Evolutionary conservation across 2,888 invertebrate genomes (phyloP).

Genomic region (Drosophila recens): DNA sequence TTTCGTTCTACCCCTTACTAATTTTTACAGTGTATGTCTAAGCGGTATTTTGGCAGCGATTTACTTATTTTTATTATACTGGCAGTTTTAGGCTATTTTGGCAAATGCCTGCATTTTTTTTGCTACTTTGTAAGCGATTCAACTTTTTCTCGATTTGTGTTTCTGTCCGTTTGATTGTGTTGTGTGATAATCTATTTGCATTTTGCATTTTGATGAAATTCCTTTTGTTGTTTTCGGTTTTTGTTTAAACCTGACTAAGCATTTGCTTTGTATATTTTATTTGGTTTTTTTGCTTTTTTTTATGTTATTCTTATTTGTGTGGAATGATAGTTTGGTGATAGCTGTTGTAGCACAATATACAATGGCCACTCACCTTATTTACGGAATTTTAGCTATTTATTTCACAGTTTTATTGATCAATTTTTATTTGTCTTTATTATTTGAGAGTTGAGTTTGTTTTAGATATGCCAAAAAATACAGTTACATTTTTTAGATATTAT

Average conservation of each 20-base stretch:
- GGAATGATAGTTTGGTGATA: constrained; percentile 38
- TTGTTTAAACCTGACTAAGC: constrained; percentile 52
- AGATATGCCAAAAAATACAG: not conserved
- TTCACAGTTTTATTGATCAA: not conserved
- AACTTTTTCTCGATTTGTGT: constrained; percentile 18
- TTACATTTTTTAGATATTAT: not conserved
- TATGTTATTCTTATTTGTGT: constrained; percentile 32
- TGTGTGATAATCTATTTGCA: constrained; percentile 73
- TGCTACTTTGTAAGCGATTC: constrained; percentile 24
- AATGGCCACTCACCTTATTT: constrained; percentile 49
- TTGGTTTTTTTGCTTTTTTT: constrained; percentile 18
- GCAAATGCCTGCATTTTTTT: constrained; percentile 44
- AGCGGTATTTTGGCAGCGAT: constrained; percentile 46
- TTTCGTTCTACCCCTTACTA: not conserved
- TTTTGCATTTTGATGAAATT: constrained; percentile 57
- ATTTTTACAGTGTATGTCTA: constrained; percentile 61
- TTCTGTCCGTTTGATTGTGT: constrained; percentile 29
- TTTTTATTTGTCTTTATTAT: not conserved
- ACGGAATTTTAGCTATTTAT: constrained; percentile 11
- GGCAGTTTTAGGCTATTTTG: constrained; percentile 30
- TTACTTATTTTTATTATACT: constrained; percentile 31
- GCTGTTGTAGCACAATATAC: constrained; percentile 33
- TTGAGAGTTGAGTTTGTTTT: not conserved
- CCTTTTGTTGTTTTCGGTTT: constrained; percentile 23
- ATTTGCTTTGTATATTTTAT: constrained; percentile 37